Evolutionary conservation across 2,113 vertebrate species (phyloP).

Genomic region (Penelope pileata): DNA sequence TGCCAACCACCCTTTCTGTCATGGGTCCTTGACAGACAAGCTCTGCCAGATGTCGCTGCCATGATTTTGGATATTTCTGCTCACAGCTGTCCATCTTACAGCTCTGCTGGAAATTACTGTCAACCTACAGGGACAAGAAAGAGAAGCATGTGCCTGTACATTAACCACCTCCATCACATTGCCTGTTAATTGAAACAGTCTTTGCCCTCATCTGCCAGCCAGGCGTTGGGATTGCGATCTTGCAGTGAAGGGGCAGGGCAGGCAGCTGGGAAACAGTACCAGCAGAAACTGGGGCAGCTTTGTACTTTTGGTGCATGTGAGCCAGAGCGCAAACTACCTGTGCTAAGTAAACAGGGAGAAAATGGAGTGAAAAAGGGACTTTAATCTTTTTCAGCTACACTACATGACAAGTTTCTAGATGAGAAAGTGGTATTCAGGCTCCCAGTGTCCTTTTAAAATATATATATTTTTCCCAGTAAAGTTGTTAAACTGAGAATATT

Average conservation of each 20-base stretch:
- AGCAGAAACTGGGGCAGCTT: background rate
- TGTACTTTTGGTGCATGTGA: background rate
- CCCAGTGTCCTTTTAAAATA: background rate
- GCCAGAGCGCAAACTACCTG: background rate
- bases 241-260: background rate
- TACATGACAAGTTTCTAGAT: background rate
- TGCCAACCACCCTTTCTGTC: constrained; percentile 39
- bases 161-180: background rate
- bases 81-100: constrained; percentile 45
- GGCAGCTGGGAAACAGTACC: background rate
- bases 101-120: constrained; percentile 31
- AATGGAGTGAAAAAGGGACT: background rate
- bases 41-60: constrained; percentile 50
- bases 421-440: background rate
- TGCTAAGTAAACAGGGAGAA: background rate
- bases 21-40: constrained; percentile 12
- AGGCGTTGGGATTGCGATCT: rapidly evolving
- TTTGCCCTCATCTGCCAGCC: background rate
- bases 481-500: constrained; percentile 21
- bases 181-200: background rate
- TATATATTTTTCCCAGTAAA: constrained; percentile 23
- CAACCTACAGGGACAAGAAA: background rate
- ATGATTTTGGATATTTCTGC: constrained; percentile 12
- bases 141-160: background rate
- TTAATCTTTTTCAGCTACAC: background rate